Evolutionary conservation across 2,888 invertebrate genomes (phyloP).

Genomic region (Nomada lathburiana): DNA sequence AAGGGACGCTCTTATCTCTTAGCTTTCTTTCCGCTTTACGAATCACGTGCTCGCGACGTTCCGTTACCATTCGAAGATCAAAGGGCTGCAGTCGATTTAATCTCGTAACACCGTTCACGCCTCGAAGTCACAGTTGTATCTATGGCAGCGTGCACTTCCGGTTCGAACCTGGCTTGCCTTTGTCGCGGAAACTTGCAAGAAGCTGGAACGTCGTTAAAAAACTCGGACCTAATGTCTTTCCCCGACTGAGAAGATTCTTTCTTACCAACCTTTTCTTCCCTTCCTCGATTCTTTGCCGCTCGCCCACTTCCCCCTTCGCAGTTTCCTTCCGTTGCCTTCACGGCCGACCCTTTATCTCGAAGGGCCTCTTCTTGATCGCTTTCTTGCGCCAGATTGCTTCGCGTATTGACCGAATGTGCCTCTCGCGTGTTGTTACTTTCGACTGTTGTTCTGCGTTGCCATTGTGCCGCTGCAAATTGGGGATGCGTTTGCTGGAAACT

Average conservation of each 20-base stretch:
- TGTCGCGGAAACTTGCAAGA: conserved; percentile 38
- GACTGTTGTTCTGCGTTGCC: not conserved
- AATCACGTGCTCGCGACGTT: conserved; percentile 12
- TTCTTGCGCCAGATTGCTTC: conserved; percentile 12
- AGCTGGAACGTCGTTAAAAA: conserved; percentile 63
- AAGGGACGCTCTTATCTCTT: not conserved
- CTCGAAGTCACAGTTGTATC: not conserved
- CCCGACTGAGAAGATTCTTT: conserved; percentile 3
- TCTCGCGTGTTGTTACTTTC: conserved; percentile 3
- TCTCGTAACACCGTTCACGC: conserved; percentile 35
- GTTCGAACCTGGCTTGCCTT: conserved; percentile 8
- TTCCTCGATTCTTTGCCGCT: not conserved
- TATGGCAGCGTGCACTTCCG: not conserved
- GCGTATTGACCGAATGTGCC: conserved; percentile 12
- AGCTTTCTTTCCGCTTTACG: not conserved
- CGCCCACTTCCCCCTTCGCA: not conserved
- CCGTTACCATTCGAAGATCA: conserved; percentile 30
- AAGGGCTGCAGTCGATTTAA: conserved; percentile 25
- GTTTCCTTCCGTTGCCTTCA: conserved; percentile 8
- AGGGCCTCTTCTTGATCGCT: conserved; percentile 16
- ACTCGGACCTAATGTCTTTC: conserved; percentile 53
- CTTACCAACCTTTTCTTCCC: conserved; percentile 15
- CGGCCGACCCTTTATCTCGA: conserved; percentile 18
- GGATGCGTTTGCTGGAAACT: not conserved
- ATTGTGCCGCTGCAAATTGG: not conserved